Conservation (phyloP, 2,797 vertebrate genomes). For the Ptychobarbus kaznakovi region DNA sequence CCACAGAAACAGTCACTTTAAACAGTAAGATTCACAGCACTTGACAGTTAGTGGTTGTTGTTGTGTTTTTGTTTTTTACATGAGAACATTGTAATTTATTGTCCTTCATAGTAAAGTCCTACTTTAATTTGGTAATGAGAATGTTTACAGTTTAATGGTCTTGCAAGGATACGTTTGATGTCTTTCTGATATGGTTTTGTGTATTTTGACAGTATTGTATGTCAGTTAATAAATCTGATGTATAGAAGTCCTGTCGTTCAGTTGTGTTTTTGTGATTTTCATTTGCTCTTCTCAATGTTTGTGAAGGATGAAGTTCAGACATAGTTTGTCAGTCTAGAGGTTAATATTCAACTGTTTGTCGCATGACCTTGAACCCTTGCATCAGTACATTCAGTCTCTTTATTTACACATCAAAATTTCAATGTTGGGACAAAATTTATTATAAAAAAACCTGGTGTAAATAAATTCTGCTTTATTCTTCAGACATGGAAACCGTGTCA, state of each 20-base stretch:
- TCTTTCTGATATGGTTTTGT: not conserved
- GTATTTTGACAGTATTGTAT: not conserved
- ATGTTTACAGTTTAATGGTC: not conserved
- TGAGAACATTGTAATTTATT: not conserved
- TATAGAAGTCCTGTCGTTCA: not conserved
- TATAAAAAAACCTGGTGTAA: not conserved
- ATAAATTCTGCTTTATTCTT: not conserved
- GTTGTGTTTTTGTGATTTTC: not conserved
- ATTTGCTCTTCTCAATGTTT: slow-evolving; percentile 22
- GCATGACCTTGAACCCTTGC: slow-evolving; percentile 35
- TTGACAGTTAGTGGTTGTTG: not conserved
- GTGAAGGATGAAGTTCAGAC: slow-evolving; percentile 5
- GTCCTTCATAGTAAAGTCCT: not conserved
- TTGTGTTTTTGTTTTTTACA: not conserved
- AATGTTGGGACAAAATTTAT: not conserved
- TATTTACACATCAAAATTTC: not conserved
- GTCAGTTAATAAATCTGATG: slow-evolving; percentile 5
- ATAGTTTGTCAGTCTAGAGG: slow-evolving; percentile 40
- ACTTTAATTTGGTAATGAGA: not conserved
- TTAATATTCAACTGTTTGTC: slow-evolving; percentile 58
- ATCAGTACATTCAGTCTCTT: slow-evolving; percentile 7
- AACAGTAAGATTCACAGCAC: slow-evolving; percentile 6
- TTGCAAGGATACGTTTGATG: not conserved
- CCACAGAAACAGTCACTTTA: not conserved
- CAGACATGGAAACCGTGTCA: slow-evolving; percentile 68